These are phyloP conservation scores for Neoascia interrupta DNA, from an alignment of 2,888 invertebrate genomes.

Conservation along the genomic window DNA sequence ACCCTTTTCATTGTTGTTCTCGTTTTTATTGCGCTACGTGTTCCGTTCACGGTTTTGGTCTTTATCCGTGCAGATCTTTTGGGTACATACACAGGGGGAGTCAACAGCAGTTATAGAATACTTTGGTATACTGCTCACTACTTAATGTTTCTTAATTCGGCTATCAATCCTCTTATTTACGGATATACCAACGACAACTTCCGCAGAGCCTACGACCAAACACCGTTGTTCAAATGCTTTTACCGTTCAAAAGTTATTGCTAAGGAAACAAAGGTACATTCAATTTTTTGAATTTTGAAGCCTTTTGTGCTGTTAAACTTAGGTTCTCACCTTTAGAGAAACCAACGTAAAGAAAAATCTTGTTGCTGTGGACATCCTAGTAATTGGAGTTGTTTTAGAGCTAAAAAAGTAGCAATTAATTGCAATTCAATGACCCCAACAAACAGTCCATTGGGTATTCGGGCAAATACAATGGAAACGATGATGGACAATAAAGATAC, in stretches of 20 bases:
- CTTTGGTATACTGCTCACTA: conserved; percentile 86
- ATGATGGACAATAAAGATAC: conserved; percentile 36
- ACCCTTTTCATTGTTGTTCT: conserved; percentile 86
- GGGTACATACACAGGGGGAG: conserved; percentile 65
- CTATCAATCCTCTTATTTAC: conserved; percentile 88
- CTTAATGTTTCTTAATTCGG: conserved; percentile 86
- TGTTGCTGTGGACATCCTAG: conserved; percentile 11
- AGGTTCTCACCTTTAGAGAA: no score
- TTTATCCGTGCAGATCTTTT: conserved; percentile 81
- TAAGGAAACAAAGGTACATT: background rate
- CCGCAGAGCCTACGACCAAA: conserved; percentile 84
- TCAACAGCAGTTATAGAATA: conserved; percentile 81
- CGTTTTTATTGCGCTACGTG: conserved; percentile 84
- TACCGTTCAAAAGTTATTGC: conserved; percentile 31
- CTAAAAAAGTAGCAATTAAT: conserved; percentile 26
- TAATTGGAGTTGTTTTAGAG: conserved; percentile 9
- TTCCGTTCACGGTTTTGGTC: conserved; percentile 87
- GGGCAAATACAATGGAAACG: conserved; percentile 46
- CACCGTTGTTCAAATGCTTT: conserved; percentile 77
- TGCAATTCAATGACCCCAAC: conserved; percentile 5
- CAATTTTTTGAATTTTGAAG: background rate
- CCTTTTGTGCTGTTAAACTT: no score
- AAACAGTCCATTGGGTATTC: conserved; percentile 22
- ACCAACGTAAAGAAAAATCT: background rate
- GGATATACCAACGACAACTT: conserved; percentile 87